These are phyloP conservation scores for Romanomermis culicivorax DNA, from an alignment of 2,888 invertebrate species.

Conservation along the genomic window DNA sequence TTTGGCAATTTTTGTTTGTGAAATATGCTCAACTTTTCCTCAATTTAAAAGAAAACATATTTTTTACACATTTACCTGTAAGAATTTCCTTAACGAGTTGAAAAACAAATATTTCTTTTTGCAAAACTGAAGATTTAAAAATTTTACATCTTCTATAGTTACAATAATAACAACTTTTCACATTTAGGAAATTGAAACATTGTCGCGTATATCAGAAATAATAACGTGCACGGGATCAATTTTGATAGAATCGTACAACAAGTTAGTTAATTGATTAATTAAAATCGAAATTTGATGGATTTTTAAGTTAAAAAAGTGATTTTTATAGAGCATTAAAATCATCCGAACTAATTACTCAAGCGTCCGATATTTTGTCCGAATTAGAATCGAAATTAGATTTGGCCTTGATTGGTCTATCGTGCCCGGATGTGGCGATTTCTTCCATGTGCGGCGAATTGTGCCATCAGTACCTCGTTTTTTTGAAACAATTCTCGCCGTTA, in stretches of 20 bases:
- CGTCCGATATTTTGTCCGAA: constrained; percentile 19
- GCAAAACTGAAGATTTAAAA: too few species aligned
- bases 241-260: neutral
- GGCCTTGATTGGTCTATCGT: constrained; percentile 33
- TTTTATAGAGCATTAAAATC: constrained; percentile 24
- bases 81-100: too few species aligned
- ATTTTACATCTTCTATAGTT: too few species aligned
- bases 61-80: too few species aligned
- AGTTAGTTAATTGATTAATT: neutral
- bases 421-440: constrained; percentile 37
- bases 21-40: too few species aligned
- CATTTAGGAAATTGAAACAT: neutral
- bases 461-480: constrained; percentile 34
- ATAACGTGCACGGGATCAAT: neutral
- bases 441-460: constrained; percentile 34
- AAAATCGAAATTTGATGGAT: neutral
- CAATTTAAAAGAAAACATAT: too few species aligned
- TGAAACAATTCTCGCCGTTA: constrained; percentile 30
- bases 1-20: too few species aligned
- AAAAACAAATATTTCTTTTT: too few species aligned
- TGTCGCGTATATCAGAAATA: neutral
- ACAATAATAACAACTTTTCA: neutral
- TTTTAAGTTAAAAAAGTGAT: neutral
- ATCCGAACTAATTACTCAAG: constrained; percentile 19
- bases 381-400: constrained; percentile 34